phyloP scores from a whole-genome alignment of 2,113 vertebrate genomes.

The Danio rerio region GRCz12tu NC_133182.1:34966001-34966500 shows the following conservation, averaged over 20 bases:
- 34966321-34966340: no score
- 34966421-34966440: no score
- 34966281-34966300: no score
- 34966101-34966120: background rate
- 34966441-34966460: no score
- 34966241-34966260: background rate
- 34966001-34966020: slow-evolving; percentile 31
- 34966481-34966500: no score
- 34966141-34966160: slow-evolving; percentile 3
- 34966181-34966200: background rate
- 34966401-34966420: no score
- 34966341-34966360: no score
- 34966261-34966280: no score
- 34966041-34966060: background rate
- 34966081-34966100: background rate
- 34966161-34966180: background rate
- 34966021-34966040: slow-evolving; percentile 8
- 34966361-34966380: no score
- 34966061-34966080: background rate
- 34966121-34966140: background rate
- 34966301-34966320: no score
- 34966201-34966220: background rate
- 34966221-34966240: background rate
- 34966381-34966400: no score
- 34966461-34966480: no score